These are phyloP conservation scores for Enteromius fasciolatus DNA, from an alignment of 2,797 vertebrate genomes.

Conservation along the genomic window DNA sequence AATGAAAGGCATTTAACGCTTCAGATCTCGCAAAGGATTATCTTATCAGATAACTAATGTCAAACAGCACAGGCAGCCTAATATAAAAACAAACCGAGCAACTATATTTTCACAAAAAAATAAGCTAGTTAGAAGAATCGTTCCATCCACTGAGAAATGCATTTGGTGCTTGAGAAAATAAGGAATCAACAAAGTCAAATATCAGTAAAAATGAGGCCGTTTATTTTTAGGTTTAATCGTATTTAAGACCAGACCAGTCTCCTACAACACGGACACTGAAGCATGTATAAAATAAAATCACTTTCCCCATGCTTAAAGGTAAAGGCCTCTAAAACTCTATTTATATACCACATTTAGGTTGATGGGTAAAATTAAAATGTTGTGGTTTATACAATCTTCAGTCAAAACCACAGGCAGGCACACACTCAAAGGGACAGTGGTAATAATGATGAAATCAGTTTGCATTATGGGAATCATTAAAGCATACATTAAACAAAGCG, in stretches of 20 bases:
- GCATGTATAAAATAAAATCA: conserved; percentile 28
- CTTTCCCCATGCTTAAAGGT: conserved; percentile 9
- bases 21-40: neutral
- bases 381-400: conserved; percentile 29
- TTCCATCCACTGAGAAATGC: neutral
- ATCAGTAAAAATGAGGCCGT: neutral
- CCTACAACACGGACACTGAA: conserved; percentile 8
- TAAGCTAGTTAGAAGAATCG: neutral
- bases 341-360: neutral
- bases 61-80: neutral
- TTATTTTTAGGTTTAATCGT: neutral
- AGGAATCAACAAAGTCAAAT: neutral
- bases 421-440: neutral
- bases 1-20: conserved; percentile 4
- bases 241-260: neutral
- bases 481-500: conserved; percentile 24
- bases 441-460: conserved; percentile 17
- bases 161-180: neutral
- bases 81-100: neutral
- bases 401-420: conserved; percentile 30
- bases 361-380: conserved; percentile 10
- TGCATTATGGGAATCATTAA: conserved; percentile 30
- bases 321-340: conserved; percentile 13
- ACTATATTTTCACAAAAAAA: neutral
- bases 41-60: neutral